Base-by-base conservation (phyloP, 2,888 invertebrate genomes). In the Dicycla oo region DNA sequence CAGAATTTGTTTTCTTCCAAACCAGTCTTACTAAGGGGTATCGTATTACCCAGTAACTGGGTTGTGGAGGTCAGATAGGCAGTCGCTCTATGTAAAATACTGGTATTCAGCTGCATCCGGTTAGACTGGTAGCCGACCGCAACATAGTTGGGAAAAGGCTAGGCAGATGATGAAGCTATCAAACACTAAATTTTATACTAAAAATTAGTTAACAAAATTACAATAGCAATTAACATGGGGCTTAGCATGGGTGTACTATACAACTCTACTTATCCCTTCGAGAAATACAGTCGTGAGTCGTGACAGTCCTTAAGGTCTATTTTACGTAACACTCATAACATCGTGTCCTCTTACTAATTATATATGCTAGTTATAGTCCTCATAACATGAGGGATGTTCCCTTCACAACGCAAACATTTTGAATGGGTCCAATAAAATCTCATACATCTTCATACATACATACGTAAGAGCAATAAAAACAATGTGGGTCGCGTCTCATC, bases 401-500 rank as follows among this genome's bases (percentile, higher is more conserved):
- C 8, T 38, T 13, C n/a, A 40, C n/a, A 38, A 53, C n/a, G 15
- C 43, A 69, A 75, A 61, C 49, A 49, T 56, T 65, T 64, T 26
- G 53, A 54, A 77, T 61, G 38, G 40, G 3, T 58, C 49, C 54
- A 75, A 78, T 66, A 78, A 74, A 71, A 72, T 84, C 69, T 53
- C 56, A 80, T 60, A 78, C 69, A 73, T 77, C 34, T 54, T 54
- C 43, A 62, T 49, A 69, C 53, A 69, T 62, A 66, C 30, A 30
- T 34, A 65, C 58, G 58, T 38, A 26, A 47, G 3, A 45, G 72
- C 69, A 75, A 75, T 86, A 79, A 82, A 81, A 82, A 81, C 80
- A 86, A 84, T 85, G 78, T 76, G 83, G 86, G 83, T 81, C 85
- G 73, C 72, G 78, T 78, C 79, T 80, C 83, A 80, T 86, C 75